phyloP scores from a whole-genome alignment of 2,888 invertebrate genomes.

The Idaea aversata region DNA sequence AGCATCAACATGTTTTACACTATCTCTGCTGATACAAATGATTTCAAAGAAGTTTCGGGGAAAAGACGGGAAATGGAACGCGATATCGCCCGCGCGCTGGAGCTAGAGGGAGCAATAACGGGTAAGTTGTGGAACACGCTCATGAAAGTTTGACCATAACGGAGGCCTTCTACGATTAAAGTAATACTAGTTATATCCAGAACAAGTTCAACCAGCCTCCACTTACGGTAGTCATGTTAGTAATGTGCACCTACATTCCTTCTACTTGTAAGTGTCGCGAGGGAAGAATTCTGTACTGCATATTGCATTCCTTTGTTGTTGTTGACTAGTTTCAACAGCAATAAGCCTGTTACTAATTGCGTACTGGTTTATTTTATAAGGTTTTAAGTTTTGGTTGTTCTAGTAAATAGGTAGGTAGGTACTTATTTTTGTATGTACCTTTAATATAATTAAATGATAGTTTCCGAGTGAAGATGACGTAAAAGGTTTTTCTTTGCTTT shows the following conservation, averaged over 20 bases:
- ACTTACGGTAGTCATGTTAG: conserved; percentile 32
- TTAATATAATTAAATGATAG: too few species aligned
- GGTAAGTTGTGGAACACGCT: conserved; percentile 38
- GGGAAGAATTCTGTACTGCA: conserved; percentile 19
- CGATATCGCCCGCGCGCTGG: conserved; percentile 34
- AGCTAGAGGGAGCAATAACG: conserved; percentile 51
- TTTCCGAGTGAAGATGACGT: too few species aligned
- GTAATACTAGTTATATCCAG: conserved; percentile 66
- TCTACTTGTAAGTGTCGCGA: conserved; percentile 27
- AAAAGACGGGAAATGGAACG: conserved; percentile 40
- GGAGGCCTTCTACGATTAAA: conserved; percentile 61
- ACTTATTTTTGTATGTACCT: too few species aligned
- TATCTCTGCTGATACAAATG: background rate
- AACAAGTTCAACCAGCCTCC: conserved; percentile 44
- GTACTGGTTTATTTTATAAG: background rate
- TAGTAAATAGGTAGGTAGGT: background rate
- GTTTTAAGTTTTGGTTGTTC: background rate
- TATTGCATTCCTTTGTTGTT: conserved; percentile 19
- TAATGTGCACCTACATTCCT: conserved; percentile 48
- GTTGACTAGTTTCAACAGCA: background rate
- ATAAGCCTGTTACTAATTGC: background rate
- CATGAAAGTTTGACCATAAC: conserved; percentile 60
- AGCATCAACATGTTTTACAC: background rate
- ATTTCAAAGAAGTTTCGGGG: conserved; percentile 16
- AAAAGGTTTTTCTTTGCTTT: too few species aligned